Evolutionary conservation across 2,888 invertebrate species (phyloP).

Genomic region (Notodonta ziczac): DNA sequence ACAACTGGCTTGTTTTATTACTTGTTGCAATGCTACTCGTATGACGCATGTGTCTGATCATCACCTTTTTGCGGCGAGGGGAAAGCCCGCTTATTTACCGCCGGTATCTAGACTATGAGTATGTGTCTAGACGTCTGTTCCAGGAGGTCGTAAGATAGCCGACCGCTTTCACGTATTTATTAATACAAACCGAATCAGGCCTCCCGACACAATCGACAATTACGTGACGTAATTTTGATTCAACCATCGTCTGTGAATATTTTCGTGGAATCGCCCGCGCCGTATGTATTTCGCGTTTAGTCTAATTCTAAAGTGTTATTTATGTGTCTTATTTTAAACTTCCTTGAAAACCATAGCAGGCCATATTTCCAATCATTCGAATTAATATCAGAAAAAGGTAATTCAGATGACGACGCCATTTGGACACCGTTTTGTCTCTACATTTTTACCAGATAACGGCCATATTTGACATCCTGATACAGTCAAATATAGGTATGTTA

Average conservation of each 20-base stretch:
- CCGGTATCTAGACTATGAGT: conserved; percentile 75
- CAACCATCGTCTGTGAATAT: conserved; percentile 52
- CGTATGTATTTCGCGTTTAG: conserved; percentile 35
- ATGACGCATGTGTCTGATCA: conserved; percentile 46
- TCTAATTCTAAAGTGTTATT: conserved; percentile 16
- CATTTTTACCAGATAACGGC: too few species aligned
- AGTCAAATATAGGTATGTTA: too few species aligned
- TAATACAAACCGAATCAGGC: conserved; percentile 58
- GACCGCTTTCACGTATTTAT: conserved; percentile 73
- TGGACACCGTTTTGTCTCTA: too few species aligned
- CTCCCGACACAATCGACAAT: conserved; percentile 56
- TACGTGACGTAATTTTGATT: conserved; percentile 68
- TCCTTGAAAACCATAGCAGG: too few species aligned
- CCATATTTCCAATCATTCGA: too few species aligned
- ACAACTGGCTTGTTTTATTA: conserved; percentile 38
- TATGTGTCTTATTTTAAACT: conserved; percentile 3
- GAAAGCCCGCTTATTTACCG: conserved; percentile 70
- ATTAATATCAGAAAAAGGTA: too few species aligned
- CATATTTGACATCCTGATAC: too few species aligned
- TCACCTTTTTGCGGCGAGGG: conserved; percentile 55
- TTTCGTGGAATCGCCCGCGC: conserved; percentile 45
- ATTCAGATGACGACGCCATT: too few species aligned
- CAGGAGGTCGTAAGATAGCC: conserved; percentile 74
- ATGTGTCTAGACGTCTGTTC: conserved; percentile 78
- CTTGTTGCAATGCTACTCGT: conserved; percentile 44